Percentiles rank a stretch among this genome's conserved stretches.
Evolutionary conservation across 2,113 vertebrate species (phyloP).

Genomic region (Dendrocopos noguchii): DNA sequence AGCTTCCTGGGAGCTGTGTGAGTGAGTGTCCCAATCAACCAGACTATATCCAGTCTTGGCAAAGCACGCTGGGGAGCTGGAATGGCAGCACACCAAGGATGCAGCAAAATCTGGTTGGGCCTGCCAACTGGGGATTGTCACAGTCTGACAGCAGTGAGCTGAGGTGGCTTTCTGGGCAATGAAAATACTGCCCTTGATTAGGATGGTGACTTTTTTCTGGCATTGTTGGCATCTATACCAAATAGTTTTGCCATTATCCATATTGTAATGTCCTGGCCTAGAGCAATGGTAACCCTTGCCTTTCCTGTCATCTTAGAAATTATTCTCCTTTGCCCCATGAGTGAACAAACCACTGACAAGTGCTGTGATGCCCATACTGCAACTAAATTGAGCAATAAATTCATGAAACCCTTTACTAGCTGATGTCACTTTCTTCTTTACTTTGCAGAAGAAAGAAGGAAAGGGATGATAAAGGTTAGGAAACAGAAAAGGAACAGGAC

Average conservation of each 20-base stretch:
- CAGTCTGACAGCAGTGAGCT: slow-evolving; percentile 26
- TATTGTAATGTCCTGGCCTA: not conserved
- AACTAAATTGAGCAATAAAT: not conserved
- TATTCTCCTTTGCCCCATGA: not conserved
- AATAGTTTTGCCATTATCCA: slow-evolving; percentile 16
- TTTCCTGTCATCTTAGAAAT: not conserved
- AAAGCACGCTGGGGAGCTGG: not conserved
- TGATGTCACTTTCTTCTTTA: not conserved
- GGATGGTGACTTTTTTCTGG: slow-evolving; percentile 3
- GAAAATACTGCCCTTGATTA: slow-evolving; percentile 10
- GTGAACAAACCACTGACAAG: not conserved
- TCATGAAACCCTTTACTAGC: not conserved
- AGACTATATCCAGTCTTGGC: not conserved
- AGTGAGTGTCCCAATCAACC: not conserved
- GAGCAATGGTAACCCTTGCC: not conserved
- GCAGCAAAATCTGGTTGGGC: not conserved
- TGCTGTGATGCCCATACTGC: not conserved
- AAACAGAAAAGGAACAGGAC: not conserved
- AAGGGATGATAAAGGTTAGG: not conserved
- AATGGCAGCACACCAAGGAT: not conserved
- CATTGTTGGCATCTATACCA: not conserved
- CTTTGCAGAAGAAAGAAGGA: not conserved
- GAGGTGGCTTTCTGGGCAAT: slow-evolving; percentile 6
- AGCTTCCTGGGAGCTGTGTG: not conserved
- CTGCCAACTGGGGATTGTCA: slow-evolving; percentile 27